Evolutionary conservation across 2,888 invertebrate genomes (phyloP).

Genomic region (Rutpela maculata): DNA sequence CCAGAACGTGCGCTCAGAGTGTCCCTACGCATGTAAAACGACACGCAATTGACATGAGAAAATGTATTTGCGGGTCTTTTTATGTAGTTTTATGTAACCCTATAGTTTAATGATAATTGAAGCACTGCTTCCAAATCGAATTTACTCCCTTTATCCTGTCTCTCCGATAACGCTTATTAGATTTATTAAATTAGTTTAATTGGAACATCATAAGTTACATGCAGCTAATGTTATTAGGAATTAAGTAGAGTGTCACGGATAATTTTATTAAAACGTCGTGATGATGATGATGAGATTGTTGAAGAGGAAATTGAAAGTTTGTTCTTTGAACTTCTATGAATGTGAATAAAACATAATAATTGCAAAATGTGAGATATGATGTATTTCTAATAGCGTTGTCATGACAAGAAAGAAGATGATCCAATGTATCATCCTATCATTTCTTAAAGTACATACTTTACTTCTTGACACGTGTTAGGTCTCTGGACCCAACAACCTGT

Average conservation of each 20-base stretch:
- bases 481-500: no score
- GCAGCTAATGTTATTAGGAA: conserved; percentile 32
- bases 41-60: conserved; percentile 68
- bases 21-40: conserved; percentile 60
- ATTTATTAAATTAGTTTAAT: conserved; percentile 46
- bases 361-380: no score
- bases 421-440: no score
- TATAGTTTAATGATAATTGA: conserved; percentile 66
- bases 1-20: conserved; percentile 46
- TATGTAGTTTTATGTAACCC: conserved; percentile 63
- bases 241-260: conserved; percentile 17
- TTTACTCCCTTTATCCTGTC: conserved; percentile 45
- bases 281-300: not conserved
- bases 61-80: conserved; percentile 52
- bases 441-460: no score
- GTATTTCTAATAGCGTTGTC: no score
- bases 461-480: no score
- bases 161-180: conserved; percentile 43
- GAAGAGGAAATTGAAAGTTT: not conserved
- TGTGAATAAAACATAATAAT: no score
- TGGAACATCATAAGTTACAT: conserved; percentile 42
- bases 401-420: no score
- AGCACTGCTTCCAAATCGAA: conserved; percentile 43
- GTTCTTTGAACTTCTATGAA: not conserved
- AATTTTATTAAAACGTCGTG: not conserved